Evolutionary conservation across 2,113 vertebrate species (phyloP).

Genomic region (Nothoprocta pentlandii): DNA sequence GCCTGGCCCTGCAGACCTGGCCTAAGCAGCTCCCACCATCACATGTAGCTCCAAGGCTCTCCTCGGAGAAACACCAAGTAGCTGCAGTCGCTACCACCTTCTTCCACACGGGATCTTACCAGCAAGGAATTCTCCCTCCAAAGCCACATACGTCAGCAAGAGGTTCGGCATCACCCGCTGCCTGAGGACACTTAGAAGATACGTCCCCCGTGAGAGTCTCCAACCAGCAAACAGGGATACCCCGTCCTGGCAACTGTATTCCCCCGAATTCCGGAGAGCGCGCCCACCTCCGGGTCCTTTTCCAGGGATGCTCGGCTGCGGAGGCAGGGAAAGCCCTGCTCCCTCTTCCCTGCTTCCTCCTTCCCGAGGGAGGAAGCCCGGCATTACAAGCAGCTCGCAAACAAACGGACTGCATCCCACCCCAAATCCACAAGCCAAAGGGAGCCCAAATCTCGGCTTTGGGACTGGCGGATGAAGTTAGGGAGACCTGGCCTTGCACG

Average conservation of each 20-base stretch:
- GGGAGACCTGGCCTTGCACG: constrained; percentile 33
- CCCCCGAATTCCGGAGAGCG: background rate
- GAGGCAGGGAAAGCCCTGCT: background rate
- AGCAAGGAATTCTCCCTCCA: constrained; percentile 33
- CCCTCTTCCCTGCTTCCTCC: background rate
- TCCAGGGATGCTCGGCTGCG: background rate
- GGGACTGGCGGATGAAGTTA: constrained; percentile 42
- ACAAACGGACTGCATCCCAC: background rate
- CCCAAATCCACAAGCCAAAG: constrained; percentile 56
- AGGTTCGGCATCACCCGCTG: background rate
- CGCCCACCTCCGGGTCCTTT: background rate
- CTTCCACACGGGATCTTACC: background rate
- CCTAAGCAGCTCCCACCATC: constrained; percentile 8
- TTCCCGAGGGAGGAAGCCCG: background rate
- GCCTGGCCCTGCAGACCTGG: constrained; percentile 43
- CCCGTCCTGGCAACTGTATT: background rate
- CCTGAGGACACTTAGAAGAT: background rate
- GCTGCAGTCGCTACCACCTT: constrained; percentile 33
- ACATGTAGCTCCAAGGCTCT: constrained; percentile 32
- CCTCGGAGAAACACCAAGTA: background rate
- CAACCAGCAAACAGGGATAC: constrained; percentile 44
- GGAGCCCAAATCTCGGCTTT: constrained; percentile 28
- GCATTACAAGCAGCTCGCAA: background rate
- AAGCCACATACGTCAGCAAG: background rate
- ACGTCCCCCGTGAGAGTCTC: background rate